These are phyloP conservation scores for Athene noctua DNA, from an alignment of 2,113 vertebrate species.

Conservation along the genomic window DNA sequence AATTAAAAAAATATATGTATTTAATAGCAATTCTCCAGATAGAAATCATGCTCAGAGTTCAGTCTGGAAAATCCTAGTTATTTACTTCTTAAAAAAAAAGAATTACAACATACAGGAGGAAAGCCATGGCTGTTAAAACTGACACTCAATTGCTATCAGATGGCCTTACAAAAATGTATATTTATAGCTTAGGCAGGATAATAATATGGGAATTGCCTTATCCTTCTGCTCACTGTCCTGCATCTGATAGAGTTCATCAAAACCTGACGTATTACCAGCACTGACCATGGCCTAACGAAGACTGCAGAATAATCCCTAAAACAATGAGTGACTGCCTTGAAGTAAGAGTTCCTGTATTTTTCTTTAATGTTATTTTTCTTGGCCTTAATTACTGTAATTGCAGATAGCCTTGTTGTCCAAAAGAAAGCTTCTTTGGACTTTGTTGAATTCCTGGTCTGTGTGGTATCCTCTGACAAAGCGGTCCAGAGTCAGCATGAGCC, in stretches of 20 bases:
- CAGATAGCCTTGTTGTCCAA: background rate
- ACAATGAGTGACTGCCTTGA: background rate
- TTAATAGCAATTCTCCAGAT: background rate
- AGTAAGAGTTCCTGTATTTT: background rate
- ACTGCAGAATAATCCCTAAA: background rate
- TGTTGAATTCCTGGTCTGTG: background rate
- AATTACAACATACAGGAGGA: background rate
- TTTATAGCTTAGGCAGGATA: background rate
- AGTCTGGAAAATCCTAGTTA: background rate
- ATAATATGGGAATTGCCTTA: background rate
- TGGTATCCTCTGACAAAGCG: background rate
- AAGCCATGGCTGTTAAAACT: background rate
- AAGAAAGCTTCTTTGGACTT: background rate
- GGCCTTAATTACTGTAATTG: background rate
- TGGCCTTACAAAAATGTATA: background rate
- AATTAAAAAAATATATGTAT: background rate
- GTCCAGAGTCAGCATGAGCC: background rate
- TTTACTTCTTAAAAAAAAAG: background rate
- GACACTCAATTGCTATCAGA: background rate
- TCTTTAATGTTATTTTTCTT: background rate
- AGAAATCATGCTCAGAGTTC: background rate
- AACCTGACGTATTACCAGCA: background rate
- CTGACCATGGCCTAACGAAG: background rate
- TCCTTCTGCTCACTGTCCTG: background rate
- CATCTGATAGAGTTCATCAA: background rate